A percentile compares a stretch with the other conserved stretches of the same genome.
These are phyloP conservation scores for Idaea straminata DNA, from an alignment of 2,888 invertebrate genomes.

Conservation along the genomic window DNA sequence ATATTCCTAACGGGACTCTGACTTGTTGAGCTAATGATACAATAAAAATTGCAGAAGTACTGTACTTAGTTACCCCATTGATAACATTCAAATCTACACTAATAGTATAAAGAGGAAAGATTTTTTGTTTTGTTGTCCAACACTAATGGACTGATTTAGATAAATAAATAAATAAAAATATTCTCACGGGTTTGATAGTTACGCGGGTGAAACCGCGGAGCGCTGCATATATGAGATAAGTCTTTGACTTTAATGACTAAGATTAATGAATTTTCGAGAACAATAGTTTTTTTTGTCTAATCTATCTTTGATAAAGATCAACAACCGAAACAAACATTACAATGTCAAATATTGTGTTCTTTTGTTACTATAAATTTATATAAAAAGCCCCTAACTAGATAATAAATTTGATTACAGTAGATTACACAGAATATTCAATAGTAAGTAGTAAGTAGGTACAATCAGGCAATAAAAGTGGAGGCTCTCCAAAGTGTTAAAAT, in stretches of 20 bases:
- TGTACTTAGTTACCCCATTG: no score
- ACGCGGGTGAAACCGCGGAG: no score
- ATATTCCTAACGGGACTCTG: no score
- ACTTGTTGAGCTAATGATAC: no score
- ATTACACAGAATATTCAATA: background rate
- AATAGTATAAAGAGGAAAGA: background rate
- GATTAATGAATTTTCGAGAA: background rate
- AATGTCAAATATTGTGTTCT: background rate
- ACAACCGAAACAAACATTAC: background rate
- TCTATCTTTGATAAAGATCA: conserved; percentile 1
- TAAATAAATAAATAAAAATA: no score
- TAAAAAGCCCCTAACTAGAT: background rate
- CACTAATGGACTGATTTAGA: no score
- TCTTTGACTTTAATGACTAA: background rate
- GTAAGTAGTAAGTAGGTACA: no score
- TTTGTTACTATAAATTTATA: background rate
- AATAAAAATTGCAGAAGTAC: no score
- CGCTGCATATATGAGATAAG: background rate
- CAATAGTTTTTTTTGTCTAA: conserved; percentile 7
- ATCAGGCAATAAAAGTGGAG: no score
- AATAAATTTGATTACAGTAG: background rate
- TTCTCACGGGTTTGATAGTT: no score
- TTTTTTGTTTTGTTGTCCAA: background rate
- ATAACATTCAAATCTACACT: background rate
- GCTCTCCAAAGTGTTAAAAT: background rate